Conservation (phyloP, 2,113 vertebrate species). For the Gymnocephalus cernua region DNA sequence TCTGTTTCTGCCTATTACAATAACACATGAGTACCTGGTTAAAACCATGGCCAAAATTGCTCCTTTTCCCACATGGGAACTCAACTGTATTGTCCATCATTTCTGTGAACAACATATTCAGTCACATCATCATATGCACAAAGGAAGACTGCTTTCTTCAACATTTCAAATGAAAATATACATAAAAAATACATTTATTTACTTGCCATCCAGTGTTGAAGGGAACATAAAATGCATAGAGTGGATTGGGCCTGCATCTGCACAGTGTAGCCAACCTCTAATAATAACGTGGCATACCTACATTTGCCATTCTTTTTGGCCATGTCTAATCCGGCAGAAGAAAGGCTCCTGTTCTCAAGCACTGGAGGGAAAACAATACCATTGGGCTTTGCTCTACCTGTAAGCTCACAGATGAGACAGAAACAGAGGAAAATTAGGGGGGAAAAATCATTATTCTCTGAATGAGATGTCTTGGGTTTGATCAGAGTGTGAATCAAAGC, state of each 20-base stretch:
- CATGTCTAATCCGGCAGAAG: constrained; percentile 82
- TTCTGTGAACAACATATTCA: constrained; percentile 48
- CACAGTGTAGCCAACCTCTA: constrained; percentile 62
- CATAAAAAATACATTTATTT: constrained; percentile 62
- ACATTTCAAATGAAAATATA: constrained; percentile 52
- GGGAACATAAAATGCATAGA: constrained; percentile 44
- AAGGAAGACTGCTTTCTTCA: constrained; percentile 39
- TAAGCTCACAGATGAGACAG: constrained; percentile 83
- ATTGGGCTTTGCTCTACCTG: constrained; percentile 86
- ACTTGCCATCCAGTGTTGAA: constrained; percentile 32
- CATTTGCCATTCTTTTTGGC: constrained; percentile 85
- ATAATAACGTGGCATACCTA: constrained; percentile 77
- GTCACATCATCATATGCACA: constrained; percentile 45
- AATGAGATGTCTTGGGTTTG: constrained; percentile 98
- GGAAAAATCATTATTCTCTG: constrained; percentile 94
- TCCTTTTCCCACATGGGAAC: constrained; percentile 1
- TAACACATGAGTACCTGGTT: not conserved
- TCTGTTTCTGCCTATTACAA: not conserved
- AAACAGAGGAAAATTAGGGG: constrained; percentile 83
- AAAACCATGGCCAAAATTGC: not conserved
- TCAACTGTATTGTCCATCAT: constrained; percentile 14
- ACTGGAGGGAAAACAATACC: constrained; percentile 84
- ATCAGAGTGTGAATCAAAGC: constrained; percentile 99
- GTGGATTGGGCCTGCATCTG: constrained; percentile 46
- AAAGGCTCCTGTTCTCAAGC: constrained; percentile 78